Conservation (phyloP, 2,113 vertebrate genomes). For the Eptatretus burgeri region DNA sequence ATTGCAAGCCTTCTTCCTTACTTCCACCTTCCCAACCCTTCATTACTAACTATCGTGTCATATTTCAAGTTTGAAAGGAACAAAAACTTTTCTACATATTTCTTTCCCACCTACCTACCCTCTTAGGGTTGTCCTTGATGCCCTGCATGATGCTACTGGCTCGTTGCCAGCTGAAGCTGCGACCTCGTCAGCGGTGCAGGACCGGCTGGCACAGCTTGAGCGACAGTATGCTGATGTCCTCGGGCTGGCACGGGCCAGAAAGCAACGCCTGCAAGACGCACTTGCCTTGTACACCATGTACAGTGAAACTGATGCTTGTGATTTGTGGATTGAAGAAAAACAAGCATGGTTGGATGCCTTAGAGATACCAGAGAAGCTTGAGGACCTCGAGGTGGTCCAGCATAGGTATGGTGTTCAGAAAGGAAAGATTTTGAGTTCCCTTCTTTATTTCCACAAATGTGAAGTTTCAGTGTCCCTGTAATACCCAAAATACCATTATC, state of each 20-base stretch:
- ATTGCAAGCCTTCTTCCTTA: too few relatives aligned
- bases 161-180: constrained; percentile 39
- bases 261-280: constrained; percentile 41
- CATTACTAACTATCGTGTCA: too few relatives aligned
- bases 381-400: constrained; percentile 68
- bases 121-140: constrained; percentile 23
- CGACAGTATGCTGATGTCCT: constrained; percentile 39
- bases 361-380: constrained; percentile 49
- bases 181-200: constrained; percentile 42
- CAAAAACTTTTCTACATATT: too few relatives aligned
- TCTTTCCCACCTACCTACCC: background rate
- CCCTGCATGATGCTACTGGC: constrained; percentile 31
- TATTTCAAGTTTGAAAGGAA: too few relatives aligned
- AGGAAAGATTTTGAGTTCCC: too few relatives aligned
- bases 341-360: constrained; percentile 55
- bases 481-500: too few relatives aligned
- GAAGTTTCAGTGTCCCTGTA: too few relatives aligned
- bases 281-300: constrained; percentile 61
- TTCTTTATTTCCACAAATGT: too few relatives aligned
- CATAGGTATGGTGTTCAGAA: constrained; percentile 29
- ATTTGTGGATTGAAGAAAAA: constrained; percentile 81
- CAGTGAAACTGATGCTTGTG: constrained; percentile 65
- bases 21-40: too few relatives aligned
- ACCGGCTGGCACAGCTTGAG: constrained; percentile 26
- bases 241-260: constrained; percentile 31